Conservation (phyloP, 2,797 vertebrate genomes). For the Nannoperca obscura region DNA sequence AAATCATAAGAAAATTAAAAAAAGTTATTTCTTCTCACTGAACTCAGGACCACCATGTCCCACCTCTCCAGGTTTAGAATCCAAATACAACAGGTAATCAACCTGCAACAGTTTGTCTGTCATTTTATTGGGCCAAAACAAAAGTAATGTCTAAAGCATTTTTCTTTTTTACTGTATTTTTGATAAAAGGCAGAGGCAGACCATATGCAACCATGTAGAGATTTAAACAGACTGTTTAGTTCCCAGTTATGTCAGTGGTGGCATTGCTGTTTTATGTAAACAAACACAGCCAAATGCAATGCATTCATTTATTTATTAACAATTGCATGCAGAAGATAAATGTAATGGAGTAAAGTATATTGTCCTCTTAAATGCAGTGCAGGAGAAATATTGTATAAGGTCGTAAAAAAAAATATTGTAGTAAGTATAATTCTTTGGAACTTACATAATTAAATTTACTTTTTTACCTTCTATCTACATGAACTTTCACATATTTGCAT, state of each 20-base stretch:
- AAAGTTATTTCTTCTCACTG: not conserved
- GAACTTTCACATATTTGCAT: not conserved
- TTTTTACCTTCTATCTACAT: not conserved
- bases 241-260: not conserved
- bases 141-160: not conserved
- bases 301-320: not conserved
- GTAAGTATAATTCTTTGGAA: not conserved
- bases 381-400: not conserved
- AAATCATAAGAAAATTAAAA: not conserved
- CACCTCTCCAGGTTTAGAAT: not conserved
- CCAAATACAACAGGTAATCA: not conserved
- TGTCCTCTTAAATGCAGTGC: not conserved
- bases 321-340: not conserved
- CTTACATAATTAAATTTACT: not conserved
- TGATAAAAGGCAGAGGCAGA: not conserved
- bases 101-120: not conserved
- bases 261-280: not conserved
- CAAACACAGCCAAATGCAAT: not conserved
- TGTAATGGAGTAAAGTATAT: not conserved
- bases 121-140: not conserved
- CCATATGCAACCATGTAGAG: not conserved
- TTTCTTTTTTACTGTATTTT: not conserved
- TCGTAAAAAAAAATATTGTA: not conserved
- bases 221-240: not conserved
- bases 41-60: not conserved